phyloP scores from a whole-genome alignment of 1,140 invertebrate genomes.

The Nasonia giraulti region DNA sequence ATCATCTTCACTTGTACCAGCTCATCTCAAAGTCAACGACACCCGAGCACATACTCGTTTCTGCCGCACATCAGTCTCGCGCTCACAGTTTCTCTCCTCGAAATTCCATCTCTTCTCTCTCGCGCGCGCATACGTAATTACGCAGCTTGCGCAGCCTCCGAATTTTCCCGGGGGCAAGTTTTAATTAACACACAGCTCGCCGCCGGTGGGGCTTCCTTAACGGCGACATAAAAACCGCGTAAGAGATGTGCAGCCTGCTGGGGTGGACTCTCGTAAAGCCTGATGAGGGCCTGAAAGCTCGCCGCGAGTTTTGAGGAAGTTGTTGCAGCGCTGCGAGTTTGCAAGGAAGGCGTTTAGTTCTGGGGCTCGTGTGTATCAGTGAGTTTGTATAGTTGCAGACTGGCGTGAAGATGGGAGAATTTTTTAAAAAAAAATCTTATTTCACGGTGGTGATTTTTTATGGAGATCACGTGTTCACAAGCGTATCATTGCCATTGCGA shows the following conservation, averaged over 20 bases:
- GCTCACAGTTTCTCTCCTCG: not conserved
- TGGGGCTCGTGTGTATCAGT: too few species aligned
- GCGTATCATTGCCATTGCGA: too few species aligned
- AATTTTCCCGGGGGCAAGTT: conserved; percentile 46
- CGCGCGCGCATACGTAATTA: conserved; percentile 21
- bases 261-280: not conserved
- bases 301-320: too few species aligned
- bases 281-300: too few species aligned
- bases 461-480: too few species aligned
- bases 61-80: not conserved
- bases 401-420: too few species aligned
- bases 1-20: too few species aligned
- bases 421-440: too few species aligned
- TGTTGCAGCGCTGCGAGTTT: too few species aligned
- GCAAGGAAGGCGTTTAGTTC: too few species aligned
- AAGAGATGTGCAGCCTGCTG: not conserved
- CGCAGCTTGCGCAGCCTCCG: conserved; percentile 13
- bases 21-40: not conserved
- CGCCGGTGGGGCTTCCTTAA: not conserved
- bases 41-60: not conserved
- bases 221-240: not conserved
- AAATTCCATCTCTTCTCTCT: not conserved
- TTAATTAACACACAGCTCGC: conserved; percentile 45
- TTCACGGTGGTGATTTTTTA: too few species aligned
- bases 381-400: too few species aligned